phyloP scores from a whole-genome alignment of 2,888 invertebrate species.

The Sturmia bella region DNA sequence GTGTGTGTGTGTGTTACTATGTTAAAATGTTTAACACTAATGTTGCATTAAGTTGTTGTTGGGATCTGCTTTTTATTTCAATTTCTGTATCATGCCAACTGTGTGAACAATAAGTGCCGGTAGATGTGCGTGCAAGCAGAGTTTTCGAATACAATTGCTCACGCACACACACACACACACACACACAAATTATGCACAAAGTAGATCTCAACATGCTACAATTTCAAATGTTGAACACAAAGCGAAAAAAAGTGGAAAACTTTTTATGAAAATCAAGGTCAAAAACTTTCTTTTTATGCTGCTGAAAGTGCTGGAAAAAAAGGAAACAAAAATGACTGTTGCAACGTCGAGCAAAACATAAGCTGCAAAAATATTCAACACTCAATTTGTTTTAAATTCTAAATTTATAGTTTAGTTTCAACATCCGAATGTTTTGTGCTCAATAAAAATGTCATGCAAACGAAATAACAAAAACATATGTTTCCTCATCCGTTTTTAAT shows the following conservation, averaged over 20 bases:
- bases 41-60: conserved; percentile 37
- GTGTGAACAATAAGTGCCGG: conserved; percentile 27
- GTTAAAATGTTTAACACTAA: conserved; percentile 59
- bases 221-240: conserved; percentile 51
- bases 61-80: conserved; percentile 27
- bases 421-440: conserved; percentile 17
- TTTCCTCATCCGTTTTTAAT: conserved; percentile 56
- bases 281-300: conserved; percentile 65
- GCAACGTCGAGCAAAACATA: conserved; percentile 25
- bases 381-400: conserved; percentile 39
- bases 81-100: conserved; percentile 50
- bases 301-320: conserved; percentile 12
- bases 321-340: conserved; percentile 17
- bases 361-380: conserved; percentile 9
- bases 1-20: conserved; percentile 25
- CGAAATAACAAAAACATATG: neutral
- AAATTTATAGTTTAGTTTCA: conserved; percentile 32
- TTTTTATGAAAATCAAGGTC: conserved; percentile 65
- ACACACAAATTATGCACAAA: conserved; percentile 56
- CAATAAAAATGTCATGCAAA: conserved; percentile 50
- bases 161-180: neutral
- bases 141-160: conserved; percentile 14
- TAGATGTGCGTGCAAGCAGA: conserved; percentile 20
- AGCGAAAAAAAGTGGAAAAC: conserved; percentile 37
- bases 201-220: conserved; percentile 49